These are phyloP conservation scores for Brachypalpus laphriformis DNA, from an alignment of 2,888 invertebrate genomes.

Conservation along the genomic window DNA sequence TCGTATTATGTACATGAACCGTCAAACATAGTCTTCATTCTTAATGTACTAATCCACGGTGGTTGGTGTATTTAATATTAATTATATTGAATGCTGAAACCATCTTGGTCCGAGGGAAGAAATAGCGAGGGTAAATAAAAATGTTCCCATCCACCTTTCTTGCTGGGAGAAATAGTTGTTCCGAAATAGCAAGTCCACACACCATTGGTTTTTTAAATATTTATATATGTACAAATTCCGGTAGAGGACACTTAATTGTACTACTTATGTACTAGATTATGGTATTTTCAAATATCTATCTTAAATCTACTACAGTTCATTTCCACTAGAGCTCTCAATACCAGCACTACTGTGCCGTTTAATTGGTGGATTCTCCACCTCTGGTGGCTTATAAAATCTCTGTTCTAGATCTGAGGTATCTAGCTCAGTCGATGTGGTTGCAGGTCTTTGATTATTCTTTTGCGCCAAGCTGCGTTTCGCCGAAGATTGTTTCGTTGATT, in stretches of 20 bases:
- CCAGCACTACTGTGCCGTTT: constrained; percentile 12
- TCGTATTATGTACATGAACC: no score
- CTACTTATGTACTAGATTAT: background rate
- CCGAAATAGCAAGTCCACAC: background rate
- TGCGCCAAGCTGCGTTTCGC: constrained; percentile 9
- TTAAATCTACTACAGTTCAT: constrained; percentile 34
- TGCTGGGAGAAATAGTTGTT: background rate
- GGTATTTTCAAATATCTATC: background rate
- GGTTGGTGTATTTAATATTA: no score
- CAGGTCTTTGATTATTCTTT: constrained; percentile 16
- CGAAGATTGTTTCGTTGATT: constrained; percentile 18
- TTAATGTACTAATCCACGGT: no score
- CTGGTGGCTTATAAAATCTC: constrained; percentile 12
- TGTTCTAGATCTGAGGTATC: constrained; percentile 50
- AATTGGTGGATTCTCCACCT: background rate
- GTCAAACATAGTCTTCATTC: no score
- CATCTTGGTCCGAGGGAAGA: no score
- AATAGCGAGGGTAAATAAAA: no score
- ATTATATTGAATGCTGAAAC: no score
- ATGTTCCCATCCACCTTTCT: no score
- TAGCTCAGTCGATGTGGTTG: constrained; percentile 30
- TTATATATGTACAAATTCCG: background rate
- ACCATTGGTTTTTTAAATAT: background rate
- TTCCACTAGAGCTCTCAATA: constrained; percentile 27
- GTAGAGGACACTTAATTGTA: background rate